Base-by-base conservation (phyloP, 2,888 invertebrate genomes). In the Paralinhomoeus sp. region DNA sequence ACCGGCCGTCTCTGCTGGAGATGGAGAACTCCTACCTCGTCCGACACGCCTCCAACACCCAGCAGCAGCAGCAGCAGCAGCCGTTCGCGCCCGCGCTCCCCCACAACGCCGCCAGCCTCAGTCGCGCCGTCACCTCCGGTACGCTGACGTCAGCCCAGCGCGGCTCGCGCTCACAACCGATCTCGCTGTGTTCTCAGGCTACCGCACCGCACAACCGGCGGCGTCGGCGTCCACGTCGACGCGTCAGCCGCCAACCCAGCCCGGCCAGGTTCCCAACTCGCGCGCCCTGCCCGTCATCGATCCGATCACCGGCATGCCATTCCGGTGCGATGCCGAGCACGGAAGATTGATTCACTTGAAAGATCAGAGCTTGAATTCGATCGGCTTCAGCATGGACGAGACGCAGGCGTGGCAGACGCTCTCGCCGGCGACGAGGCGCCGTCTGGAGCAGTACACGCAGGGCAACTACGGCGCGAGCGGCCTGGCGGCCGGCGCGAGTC, bases 21-120 rank as follows among this genome's bases (percentile, higher is more conserved):
- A 56, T 61, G 58, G 61, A 61, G 49, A 58, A 57, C 49, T 55
- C 51, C 50, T 60, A 50, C 46, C 45, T 49, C 27, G 20, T 40
- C 17, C 24, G 33, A n/a, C 42, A 47, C 39, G 23, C 24, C 21
- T 9, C 36, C 15, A 7, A 36, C n/a, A n/a, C n/a, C n/a, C n/a
- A n/a, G n/a, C n/a, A n/a, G n/a, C n/a, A n/a, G n/a, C n/a, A n/a
- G n/a, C n/a, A n/a, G n/a, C n/a, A n/a, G n/a, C n/a, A n/a, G n/a
- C n/a, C n/a, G n/a, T n/a, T n/a, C n/a, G n/a, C n/a, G n/a, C n/a
- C n/a, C n/a, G n/a, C n/a, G n/a, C n/a, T n/a, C n/a, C n/a, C n/a
- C n/a, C n/a, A n/a, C n/a, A n/a, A n/a, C n/a, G n/a, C n/a, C n/a
- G n/a, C n/a, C n/a, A n/a, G n/a, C n/a, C n/a, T n/a, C n/a, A n/a